Conservation (phyloP, 2,113 vertebrate genomes). For the Nyctereutes procyonoides region DNA sequence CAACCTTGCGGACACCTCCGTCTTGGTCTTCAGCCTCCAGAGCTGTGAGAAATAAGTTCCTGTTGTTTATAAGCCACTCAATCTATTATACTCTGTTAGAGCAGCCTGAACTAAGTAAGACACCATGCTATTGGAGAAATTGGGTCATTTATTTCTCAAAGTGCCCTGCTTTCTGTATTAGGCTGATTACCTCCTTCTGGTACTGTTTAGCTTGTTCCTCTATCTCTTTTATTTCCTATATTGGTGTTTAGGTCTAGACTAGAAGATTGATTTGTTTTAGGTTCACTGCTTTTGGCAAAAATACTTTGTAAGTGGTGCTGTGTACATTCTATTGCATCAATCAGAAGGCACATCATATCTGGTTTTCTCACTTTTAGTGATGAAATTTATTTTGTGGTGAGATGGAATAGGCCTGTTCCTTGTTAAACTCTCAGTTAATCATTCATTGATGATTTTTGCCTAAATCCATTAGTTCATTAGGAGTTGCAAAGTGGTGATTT, state of each 20-base stretch:
- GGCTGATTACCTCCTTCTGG: not conserved
- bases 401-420: not conserved
- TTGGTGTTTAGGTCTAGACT: not conserved
- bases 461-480: constrained; percentile 12
- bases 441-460: not conserved
- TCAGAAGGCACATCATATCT: not conserved
- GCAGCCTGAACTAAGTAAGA: not conserved
- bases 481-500: constrained; percentile 26
- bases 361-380: not conserved
- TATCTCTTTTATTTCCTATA: not conserved
- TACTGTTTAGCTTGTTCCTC: not conserved
- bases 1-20: not conserved
- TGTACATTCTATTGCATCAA: not conserved
- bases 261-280: constrained; percentile 25
- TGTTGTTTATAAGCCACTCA: not conserved
- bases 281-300: constrained; percentile 34
- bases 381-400: not conserved
- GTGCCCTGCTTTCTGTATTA: not conserved
- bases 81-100: not conserved
- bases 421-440: not conserved
- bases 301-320: not conserved
- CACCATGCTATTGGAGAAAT: not conserved
- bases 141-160: constrained; percentile 21
- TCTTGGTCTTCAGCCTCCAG: not conserved
- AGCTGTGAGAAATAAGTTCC: not conserved